These are phyloP conservation scores for Lepidurus arcticus DNA, from an alignment of 1,140 invertebrate genomes.

Conservation along the genomic window DNA sequence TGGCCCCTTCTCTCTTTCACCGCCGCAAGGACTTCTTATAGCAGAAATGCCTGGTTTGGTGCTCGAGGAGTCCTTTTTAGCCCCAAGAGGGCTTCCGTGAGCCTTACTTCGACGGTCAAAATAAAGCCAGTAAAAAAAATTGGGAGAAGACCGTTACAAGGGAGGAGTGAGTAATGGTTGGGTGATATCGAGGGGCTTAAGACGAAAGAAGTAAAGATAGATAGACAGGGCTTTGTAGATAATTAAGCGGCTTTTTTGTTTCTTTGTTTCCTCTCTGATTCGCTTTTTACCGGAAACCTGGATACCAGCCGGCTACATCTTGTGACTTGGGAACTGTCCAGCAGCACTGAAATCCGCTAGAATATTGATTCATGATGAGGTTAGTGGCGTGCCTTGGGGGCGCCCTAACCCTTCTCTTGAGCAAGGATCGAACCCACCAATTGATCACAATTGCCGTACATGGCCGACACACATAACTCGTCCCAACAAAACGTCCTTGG, in stretches of 20 bases:
- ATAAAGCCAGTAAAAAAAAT: neutral
- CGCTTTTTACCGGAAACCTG: neutral
- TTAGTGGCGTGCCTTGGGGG: neutral
- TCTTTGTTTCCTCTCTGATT: neutral
- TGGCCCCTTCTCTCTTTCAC: neutral
- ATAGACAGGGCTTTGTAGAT: neutral
- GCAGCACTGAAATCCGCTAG: conserved; percentile 8
- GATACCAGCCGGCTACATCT: conserved; percentile 17
- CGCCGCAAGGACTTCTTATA: too few relatives aligned
- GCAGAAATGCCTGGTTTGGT: too few relatives aligned
- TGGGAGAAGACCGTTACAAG: neutral
- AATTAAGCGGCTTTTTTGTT: neutral
- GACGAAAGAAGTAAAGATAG: neutral
- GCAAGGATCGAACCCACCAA: conserved; percentile 20
- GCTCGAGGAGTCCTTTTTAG: neutral
- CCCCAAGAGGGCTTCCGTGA: too few relatives aligned
- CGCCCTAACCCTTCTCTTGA: conserved; percentile 9
- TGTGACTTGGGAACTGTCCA: neutral
- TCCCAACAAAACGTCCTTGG: neutral
- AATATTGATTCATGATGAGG: conserved; percentile 22
- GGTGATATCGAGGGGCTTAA: conserved; percentile 6
- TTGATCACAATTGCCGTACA: conserved; percentile 13
- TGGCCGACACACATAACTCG: conserved; percentile 15
- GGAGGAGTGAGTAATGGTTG: conserved; percentile 9
- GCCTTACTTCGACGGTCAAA: neutral